A percentile compares a stretch with the other conserved stretches of the same genome.
Conservation (phyloP, 1,140 invertebrate genomes). For the Drosophila murphyi region DNA sequence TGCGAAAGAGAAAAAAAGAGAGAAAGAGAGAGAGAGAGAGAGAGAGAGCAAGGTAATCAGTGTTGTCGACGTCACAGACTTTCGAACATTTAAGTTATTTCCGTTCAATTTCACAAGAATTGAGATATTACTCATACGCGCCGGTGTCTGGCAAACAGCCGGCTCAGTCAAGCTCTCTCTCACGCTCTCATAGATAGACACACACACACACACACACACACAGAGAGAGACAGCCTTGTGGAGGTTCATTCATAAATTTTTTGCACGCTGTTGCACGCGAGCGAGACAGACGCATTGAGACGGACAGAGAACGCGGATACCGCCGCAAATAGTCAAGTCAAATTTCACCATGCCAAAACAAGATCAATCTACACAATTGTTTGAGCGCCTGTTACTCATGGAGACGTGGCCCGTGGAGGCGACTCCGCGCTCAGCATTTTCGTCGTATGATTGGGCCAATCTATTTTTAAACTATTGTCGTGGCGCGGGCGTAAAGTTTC, state of each 20-base stretch:
- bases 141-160: constrained; percentile 33
- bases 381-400: constrained; percentile 72
- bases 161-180: constrained; percentile 35
- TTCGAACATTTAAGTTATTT: constrained; percentile 71
- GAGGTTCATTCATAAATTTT: constrained; percentile 63
- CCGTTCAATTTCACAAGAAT: constrained; percentile 82
- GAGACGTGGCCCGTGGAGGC: constrained; percentile 44
- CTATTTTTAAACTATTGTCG: constrained; percentile 70
- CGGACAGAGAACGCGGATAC: constrained; percentile 3
- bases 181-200: constrained; percentile 29
- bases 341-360: constrained; percentile 69
- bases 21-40: background rate
- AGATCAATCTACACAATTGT: constrained; percentile 66
- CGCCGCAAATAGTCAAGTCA: constrained; percentile 27
- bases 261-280: constrained; percentile 14
- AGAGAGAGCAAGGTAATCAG: background rate
- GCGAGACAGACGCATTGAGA: background rate
- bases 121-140: constrained; percentile 78
- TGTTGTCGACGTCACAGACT: constrained; percentile 27
- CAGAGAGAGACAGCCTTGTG: background rate
- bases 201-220: constrained; percentile 8
- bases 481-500: constrained; percentile 26
- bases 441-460: constrained; percentile 57
- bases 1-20: background rate
- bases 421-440: constrained; percentile 23